Percentiles rank a stretch among this genome's conserved stretches.
These are phyloP conservation scores for Corella eumyota DNA, from an alignment of 23 tunicate species.

Conservation along the genomic window DNA sequence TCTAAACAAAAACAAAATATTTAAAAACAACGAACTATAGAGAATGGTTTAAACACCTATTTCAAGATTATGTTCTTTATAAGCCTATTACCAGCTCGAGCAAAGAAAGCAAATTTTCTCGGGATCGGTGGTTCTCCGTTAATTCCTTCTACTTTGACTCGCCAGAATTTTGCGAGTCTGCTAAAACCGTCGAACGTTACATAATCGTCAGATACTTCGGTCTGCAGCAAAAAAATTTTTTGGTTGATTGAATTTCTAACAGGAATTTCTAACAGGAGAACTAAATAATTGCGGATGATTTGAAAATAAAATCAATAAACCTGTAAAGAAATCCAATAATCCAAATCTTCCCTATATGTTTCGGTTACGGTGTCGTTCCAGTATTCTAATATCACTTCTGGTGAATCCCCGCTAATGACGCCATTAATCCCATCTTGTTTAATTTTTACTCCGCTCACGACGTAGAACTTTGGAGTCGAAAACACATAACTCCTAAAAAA, in stretches of 20 bases:
- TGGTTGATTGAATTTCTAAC: no score
- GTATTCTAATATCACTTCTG: constrained; percentile 1
- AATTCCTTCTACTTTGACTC: background rate
- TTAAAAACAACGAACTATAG: background rate
- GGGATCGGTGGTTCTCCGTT: constrained; percentile 1
- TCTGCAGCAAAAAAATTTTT: no score
- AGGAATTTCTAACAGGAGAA: no score
- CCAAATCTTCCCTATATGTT: no score
- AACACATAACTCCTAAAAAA: constrained; percentile 6
- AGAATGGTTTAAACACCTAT: background rate
- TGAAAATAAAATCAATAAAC: no score
- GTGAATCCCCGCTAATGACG: no score
- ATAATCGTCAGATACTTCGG: background rate
- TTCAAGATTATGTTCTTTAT: background rate
- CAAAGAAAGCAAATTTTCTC: constrained; percentile 7
- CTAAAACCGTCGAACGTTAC: constrained; percentile 2
- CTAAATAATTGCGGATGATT: no score
- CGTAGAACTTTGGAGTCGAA: constrained; percentile 17
- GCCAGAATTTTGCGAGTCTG: constrained; percentile 9
- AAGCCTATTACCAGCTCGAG: constrained; percentile 2
- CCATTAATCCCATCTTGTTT: background rate
- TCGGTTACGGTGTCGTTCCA: constrained; percentile 21
- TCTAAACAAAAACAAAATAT: background rate
- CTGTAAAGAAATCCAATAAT: no score
- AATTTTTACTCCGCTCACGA: background rate